Evolutionary conservation across 2,888 invertebrate species (phyloP), one percentile per base, ranked within the genome.

Genomic region (Linnaemya tessellans): DNA sequence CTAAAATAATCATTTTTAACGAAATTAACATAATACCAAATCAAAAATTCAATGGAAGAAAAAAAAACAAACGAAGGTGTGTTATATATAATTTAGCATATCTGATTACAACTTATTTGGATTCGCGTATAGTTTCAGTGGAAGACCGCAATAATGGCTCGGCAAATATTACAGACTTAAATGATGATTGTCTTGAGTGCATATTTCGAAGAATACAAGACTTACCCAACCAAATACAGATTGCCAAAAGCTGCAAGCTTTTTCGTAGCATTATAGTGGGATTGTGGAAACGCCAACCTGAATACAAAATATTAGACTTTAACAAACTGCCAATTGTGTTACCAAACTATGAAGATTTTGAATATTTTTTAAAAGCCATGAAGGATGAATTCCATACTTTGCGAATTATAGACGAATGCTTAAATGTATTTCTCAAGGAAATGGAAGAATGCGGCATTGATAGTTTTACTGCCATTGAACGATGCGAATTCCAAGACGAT

Each of bases 181-280:
- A 91, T 51, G 89, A 89, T 77, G 91, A 91, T 87, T 91, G 91
- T 25, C 87, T 91, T 18, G 88, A 88, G 15, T 88, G 88, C 56
- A 89, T 91, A 68, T 90, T 91, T 49, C 86, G 87, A 20, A 84
- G 89, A 1, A 71, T 91, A 9, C 87, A 86, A 15, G 89, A 90
- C 75, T 81, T 91, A 13, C 88, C 87, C 18, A 86, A 87, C 9
- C 89, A 91, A 82, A 87, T 91, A 22, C 88, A 89, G 25, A 84
- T 89, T 13, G 87, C 91, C 9, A 86, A 85, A 60, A 87, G 86
- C 1, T 91, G 91, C 64, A 83, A 71, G 15, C 89, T 90, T 46
- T 89, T 91, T 80, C 89, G 86, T 41, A 80, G 82, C 58, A 82
- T 91, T 7, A 87, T 88, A 18, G 8, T 88, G 7, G 74, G 79